A percentile compares a stretch with the other conserved stretches of the same genome.
These are phyloP conservation scores for Luperina nickerlii DNA, from an alignment of 2,888 invertebrate species.

Conservation along the genomic window DNA sequence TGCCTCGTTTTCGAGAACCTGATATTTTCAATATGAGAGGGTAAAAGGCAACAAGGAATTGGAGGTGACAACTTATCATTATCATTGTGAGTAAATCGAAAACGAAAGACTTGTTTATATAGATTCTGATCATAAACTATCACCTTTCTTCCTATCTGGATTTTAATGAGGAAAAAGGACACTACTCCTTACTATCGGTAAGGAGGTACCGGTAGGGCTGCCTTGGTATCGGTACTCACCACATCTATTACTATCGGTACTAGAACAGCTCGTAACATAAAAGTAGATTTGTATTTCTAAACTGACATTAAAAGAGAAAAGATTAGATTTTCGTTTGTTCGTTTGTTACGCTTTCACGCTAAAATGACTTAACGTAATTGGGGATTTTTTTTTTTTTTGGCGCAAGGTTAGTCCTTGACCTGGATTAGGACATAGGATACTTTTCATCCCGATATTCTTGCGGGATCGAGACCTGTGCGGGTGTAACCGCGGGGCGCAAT, in stretches of 20 bases:
- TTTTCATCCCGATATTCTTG: neutral
- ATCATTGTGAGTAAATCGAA: slow-evolving; percentile 23
- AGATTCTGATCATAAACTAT: slow-evolving; percentile 22
- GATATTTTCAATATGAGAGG: slow-evolving; percentile 35
- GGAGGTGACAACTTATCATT: slow-evolving; percentile 46
- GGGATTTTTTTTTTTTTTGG: no score
- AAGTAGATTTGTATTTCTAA: neutral
- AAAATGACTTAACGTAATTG: neutral
- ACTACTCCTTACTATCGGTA: slow-evolving; percentile 2
- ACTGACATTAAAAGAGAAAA: neutral
- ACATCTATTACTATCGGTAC: neutral
- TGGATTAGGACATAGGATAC: neutral
- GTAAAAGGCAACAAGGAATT: slow-evolving; percentile 27
- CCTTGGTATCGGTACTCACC: neutral
- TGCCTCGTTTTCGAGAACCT: slow-evolving; percentile 8
- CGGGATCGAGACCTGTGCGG: neutral
- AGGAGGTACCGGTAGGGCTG: no score
- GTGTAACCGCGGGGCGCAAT: neutral
- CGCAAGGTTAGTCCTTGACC: neutral
- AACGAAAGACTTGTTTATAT: slow-evolving; percentile 21
- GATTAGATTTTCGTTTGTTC: neutral
- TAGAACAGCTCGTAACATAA: neutral
- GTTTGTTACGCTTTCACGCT: neutral
- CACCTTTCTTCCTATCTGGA: neutral
- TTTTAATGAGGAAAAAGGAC: slow-evolving; percentile 1